Evolutionary conservation across 1,140 invertebrate species (phyloP), one percentile per base, ranked within the genome.

Genomic region (Coenobita brevimanus): DNA sequence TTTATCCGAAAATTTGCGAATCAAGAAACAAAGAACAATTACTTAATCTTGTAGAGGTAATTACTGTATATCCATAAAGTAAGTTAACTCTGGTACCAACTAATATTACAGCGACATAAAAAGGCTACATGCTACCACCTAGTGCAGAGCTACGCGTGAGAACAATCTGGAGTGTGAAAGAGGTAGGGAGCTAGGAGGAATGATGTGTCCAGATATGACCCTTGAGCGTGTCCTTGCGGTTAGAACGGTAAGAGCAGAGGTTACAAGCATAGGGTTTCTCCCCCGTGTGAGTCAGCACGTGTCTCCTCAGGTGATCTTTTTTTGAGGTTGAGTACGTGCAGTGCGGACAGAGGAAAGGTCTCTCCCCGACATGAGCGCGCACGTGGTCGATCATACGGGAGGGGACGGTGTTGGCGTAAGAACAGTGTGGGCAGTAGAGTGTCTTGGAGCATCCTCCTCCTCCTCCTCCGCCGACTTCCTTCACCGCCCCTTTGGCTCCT

Each of bases 201-300:
- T 82, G 80, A 33, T 82, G 80, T 67, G 80, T 82, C 80, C 80
- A 82, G 21, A 82, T 64, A 71, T 82, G 80, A 1, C 80, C 80
- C 50, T 82, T 82, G 6, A 82, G 38, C 6, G 80, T 82, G 43
- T 82, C 80, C 41, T 82, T 82, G 6, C 80, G 80, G 46, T 82
- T 82, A 15, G 80, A 82, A 15, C 80, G 80, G 43, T 82, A 82
- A 15, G 80, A 41, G 24, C 80, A 82, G 46, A 82, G 64, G 64
- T 10, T 82, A 69, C 80, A 82, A 24, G 80, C 62, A 71, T 71
- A 82, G 0, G 80, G 80, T 27, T 82, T 82, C 46, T 82, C 80
- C 67, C 80, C 80, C 8, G 80, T 82, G 24, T 82, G 80, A 43
- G 80, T 82, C 0, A 82, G 38, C 0, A 69, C 80, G 27, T 82